Evolutionary conservation across 1,140 invertebrate genomes (phyloP).

Genomic region (Helicoverpa zea): DNA sequence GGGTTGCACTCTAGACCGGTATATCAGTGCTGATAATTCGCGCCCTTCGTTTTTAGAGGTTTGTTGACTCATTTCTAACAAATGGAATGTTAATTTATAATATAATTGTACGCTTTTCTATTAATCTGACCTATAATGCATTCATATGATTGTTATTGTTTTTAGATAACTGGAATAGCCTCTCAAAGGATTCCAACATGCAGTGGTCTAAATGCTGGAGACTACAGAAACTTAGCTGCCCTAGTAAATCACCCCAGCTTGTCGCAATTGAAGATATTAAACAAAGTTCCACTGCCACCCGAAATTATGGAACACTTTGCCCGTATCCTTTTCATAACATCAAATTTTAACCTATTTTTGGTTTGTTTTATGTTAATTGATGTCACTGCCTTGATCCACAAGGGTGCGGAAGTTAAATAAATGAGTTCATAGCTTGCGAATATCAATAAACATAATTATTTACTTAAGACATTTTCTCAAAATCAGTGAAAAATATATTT

Average conservation of each 20-base stretch:
- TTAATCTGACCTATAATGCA: no score
- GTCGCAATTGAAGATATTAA: constrained; percentile 93
- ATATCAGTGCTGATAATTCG: constrained; percentile 90
- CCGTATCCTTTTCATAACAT: constrained; percentile 91
- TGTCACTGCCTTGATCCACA: not conserved
- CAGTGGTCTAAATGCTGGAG: constrained; percentile 95
- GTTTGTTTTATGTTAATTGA: not conserved
- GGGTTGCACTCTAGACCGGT: constrained; percentile 91
- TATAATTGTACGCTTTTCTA: not conserved
- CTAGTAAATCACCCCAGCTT: constrained; percentile 90
- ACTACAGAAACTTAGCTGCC: constrained; percentile 94
- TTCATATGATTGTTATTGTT: constrained; percentile 71
- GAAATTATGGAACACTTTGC: constrained; percentile 98
- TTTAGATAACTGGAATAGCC: constrained; percentile 85
- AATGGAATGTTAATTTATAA: not conserved
- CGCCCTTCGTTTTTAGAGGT: constrained; percentile 90
- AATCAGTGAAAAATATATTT: not conserved
- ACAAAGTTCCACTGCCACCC: constrained; percentile 95
- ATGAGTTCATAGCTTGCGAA: no score
- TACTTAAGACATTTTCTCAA: no score
- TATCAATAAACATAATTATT: no score
- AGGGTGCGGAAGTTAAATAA: no score
- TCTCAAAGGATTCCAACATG: constrained; percentile 90
- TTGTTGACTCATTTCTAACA: constrained; percentile 50
- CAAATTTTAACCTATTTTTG: not conserved